phyloP scores from a whole-genome alignment of 1,140 invertebrate genomes.

The Micrasema minimum region DNA sequence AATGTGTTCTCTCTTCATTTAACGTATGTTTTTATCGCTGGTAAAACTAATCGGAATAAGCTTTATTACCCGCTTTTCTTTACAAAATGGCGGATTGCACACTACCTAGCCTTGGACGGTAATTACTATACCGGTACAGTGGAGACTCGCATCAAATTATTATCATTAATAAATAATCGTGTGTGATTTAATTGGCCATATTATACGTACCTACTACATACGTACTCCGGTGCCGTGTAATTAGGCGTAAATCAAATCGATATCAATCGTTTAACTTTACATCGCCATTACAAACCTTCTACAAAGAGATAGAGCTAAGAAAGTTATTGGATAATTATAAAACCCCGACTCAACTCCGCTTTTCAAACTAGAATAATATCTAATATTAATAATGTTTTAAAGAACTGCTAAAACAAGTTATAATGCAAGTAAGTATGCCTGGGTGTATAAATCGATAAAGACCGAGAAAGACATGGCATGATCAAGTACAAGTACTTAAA shows the following conservation, averaged over 20 bases:
- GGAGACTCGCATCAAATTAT: constrained; percentile 22
- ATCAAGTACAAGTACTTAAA: no score
- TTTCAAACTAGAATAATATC: no score
- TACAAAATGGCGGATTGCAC: constrained; percentile 30
- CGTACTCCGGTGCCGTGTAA: neutral
- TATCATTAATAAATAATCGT: constrained; percentile 39
- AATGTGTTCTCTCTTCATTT: no score
- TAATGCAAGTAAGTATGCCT: no score
- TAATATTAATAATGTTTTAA: no score
- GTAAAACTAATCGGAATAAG: no score
- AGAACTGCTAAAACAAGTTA: no score
- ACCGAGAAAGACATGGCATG: no score
- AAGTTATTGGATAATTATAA: neutral
- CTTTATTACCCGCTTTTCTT: constrained; percentile 44
- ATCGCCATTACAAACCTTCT: neutral
- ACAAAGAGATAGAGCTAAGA: neutral
- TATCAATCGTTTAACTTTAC: neutral
- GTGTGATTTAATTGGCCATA: constrained; percentile 40
- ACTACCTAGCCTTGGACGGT: constrained; percentile 7
- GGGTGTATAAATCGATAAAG: no score
- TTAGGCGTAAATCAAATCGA: neutral
- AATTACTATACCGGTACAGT: neutral
- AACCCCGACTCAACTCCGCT: no score
- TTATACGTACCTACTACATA: neutral
- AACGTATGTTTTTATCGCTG: no score